Evolutionary conservation across 2,113 vertebrate genomes (phyloP).

Genomic region (Neodon shergylaensis): DNA sequence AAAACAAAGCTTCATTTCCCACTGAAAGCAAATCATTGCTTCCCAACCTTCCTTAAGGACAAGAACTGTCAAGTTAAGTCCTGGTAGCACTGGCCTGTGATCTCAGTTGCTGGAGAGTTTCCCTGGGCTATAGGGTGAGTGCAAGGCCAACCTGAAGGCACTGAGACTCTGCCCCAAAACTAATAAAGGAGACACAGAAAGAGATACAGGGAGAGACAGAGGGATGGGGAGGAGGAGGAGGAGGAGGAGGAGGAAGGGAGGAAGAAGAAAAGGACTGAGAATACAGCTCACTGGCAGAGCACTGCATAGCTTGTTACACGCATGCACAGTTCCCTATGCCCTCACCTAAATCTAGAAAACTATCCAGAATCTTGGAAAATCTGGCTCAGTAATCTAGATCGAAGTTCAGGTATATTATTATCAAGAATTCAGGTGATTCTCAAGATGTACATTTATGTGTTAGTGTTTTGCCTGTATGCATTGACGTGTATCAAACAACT

Average conservation of each 20-base stretch:
- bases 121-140: neutral
- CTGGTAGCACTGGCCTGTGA: neutral
- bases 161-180: neutral
- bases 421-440: neutral
- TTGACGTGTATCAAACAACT: neutral
- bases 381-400: neutral
- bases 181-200: neutral
- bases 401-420: neutral
- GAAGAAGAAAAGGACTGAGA: neutral
- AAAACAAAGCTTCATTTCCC: neutral
- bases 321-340: neutral
- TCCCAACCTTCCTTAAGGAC: neutral
- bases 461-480: neutral
- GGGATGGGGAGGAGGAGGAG: rapidly evolving
- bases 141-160: neutral
- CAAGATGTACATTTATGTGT: neutral
- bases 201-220: neutral
- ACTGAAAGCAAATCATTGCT: neutral
- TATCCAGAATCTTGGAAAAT: neutral
- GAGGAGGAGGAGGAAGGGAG: neutral
- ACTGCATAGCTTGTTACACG: too few species aligned
- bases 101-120: neutral
- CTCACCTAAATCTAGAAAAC: neutral
- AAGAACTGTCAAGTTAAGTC: slow-evolving; percentile 3
- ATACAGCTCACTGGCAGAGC: neutral